phyloP scores from a whole-genome alignment of 2,113 vertebrate species.

The Herpailurus yagouaroundi region DNA sequence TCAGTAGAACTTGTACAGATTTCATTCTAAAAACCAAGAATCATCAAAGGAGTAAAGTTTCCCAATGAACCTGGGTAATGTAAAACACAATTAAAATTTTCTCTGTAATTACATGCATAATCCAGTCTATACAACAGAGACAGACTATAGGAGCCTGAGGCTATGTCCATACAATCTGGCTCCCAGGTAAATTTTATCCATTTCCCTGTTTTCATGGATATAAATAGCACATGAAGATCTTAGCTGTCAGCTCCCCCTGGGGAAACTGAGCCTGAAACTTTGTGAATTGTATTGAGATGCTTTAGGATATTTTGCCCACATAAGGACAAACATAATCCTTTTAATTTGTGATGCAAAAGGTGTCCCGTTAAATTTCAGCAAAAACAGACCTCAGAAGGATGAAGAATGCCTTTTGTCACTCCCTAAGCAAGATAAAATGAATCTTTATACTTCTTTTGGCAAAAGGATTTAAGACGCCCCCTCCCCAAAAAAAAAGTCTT shows the following conservation, averaged over 20 bases:
- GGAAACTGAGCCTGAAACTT: neutral
- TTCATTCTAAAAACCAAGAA: neutral
- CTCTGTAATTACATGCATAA: neutral
- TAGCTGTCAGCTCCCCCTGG: neutral
- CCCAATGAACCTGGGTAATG: neutral
- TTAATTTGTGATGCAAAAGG: neutral
- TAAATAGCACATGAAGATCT: neutral
- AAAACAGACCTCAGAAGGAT: neutral
- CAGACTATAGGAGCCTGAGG: neutral
- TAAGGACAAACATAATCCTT: neutral
- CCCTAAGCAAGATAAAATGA: conserved; percentile 32
- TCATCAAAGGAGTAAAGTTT: neutral
- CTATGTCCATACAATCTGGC: neutral
- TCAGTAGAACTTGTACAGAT: neutral
- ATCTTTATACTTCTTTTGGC: conserved; percentile 23
- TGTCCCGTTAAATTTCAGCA: neutral
- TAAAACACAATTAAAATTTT: neutral
- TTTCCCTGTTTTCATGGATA: neutral
- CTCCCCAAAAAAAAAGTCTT: neutral
- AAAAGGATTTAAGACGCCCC: neutral
- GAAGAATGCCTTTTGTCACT: conserved; percentile 7
- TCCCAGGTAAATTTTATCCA: neutral
- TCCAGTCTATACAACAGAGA: neutral
- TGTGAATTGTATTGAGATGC: neutral
- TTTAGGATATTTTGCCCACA: neutral